Conservation (phyloP, 2,797 vertebrate genomes). For the Bryconaethiops microstoma region DNA sequence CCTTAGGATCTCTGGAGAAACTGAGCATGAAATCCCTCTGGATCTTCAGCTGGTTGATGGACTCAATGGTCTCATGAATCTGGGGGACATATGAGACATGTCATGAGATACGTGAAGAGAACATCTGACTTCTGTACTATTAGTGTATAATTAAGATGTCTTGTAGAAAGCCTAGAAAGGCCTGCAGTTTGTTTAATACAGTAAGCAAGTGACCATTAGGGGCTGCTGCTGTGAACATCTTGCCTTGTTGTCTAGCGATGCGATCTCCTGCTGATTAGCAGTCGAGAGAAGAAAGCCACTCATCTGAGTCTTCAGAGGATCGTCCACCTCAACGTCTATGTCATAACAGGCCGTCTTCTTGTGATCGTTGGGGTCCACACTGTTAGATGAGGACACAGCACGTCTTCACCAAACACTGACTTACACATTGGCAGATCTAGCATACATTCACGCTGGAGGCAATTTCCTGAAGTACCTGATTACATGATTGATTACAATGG, state of each 20-base stretch:
- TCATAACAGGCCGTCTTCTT: slow-evolving; percentile 99
- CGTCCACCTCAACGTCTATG: slow-evolving; percentile 97
- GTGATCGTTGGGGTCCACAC: slow-evolving; percentile 97
- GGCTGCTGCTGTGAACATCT: slow-evolving; percentile 21
- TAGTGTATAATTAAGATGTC: not conserved
- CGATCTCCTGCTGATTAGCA: slow-evolving; percentile 98
- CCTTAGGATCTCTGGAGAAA: slow-evolving; percentile 97
- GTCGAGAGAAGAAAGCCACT: slow-evolving; percentile 98
- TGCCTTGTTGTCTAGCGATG: slow-evolving; percentile 96
- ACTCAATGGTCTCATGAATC: slow-evolving; percentile 99
- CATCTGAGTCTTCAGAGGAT: slow-evolving; percentile 97
- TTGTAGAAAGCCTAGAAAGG: not conserved
- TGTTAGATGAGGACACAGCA: slow-evolving; percentile 59
- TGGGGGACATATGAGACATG: slow-evolving; percentile 59
- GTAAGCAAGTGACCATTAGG: not conserved
- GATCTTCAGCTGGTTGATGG: slow-evolving; percentile 99
- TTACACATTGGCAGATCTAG: not conserved
- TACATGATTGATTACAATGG: slow-evolving; percentile 97
- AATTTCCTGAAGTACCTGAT: slow-evolving; percentile 84
- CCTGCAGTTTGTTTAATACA: not conserved
- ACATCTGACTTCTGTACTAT: not conserved
- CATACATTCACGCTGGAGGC: not conserved
- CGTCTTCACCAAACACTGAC: not conserved
- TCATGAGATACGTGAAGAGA: not conserved
- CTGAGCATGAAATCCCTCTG: slow-evolving; percentile 99